These are phyloP conservation scores for Elgonia sp. DNA, from an alignment of 2,888 invertebrate genomes.

Conservation along the genomic window DNA sequence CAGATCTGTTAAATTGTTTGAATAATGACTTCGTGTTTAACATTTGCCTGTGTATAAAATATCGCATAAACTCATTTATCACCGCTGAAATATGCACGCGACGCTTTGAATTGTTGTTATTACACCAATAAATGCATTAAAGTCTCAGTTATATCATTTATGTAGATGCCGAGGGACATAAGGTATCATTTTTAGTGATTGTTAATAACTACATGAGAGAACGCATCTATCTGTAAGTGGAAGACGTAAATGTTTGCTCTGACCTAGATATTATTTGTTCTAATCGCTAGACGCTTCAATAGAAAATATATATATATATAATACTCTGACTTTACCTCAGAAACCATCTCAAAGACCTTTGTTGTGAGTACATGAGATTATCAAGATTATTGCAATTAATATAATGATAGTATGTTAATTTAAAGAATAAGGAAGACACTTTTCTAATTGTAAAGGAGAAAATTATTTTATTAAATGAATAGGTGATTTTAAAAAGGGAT, in stretches of 20 bases:
- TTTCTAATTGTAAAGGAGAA: no score
- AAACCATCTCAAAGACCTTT: no score
- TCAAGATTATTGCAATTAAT: no score
- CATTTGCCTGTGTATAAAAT: neutral
- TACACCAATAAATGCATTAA: slow-evolving; percentile 24
- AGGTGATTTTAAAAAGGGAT: no score
- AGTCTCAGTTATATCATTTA: slow-evolving; percentile 15
- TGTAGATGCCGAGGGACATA: neutral
- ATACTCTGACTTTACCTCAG: no score
- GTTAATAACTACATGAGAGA: neutral
- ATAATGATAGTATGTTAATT: no score
- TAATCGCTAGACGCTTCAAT: neutral
- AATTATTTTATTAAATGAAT: no score
- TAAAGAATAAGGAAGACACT: no score
- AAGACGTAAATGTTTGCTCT: slow-evolving; percentile 18
- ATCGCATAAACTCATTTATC: neutral
- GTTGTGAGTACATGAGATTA: no score
- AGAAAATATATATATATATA: no score
- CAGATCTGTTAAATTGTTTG: neutral
- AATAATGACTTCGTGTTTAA: neutral
- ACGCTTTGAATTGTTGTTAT: slow-evolving; percentile 20
- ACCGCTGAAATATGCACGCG: neutral
- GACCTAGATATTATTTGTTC: slow-evolving; percentile 31
- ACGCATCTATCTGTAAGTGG: neutral
- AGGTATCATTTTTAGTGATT: neutral